A percentile compares a stretch with the other conserved stretches of the same genome.
These are phyloP conservation scores for Macrosiphum euphorbiae DNA, from an alignment of 2,888 invertebrate species.

Conservation along the genomic window DNA sequence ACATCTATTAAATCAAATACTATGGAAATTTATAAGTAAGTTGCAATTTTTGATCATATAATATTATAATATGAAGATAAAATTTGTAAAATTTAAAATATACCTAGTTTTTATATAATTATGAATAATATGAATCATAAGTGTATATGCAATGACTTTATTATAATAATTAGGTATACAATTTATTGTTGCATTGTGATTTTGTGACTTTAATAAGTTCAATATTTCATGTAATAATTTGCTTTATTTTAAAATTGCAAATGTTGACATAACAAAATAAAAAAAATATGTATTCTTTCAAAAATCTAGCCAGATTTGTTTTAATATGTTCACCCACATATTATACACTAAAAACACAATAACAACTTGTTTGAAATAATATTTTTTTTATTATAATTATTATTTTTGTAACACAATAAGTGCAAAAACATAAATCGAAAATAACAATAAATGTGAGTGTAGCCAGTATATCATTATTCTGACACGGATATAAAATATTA, in stretches of 20 bases:
- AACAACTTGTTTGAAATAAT: neutral
- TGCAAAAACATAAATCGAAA: neutral
- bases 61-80: too few relatives aligned
- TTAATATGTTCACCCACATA: neutral
- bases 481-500: slow-evolving; percentile 11
- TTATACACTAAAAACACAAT: neutral
- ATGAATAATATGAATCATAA: neutral
- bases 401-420: neutral
- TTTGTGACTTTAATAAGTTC: neutral
- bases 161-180: neutral
- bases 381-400: neutral
- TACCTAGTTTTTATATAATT: neutral
- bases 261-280: neutral
- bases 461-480: slow-evolving; percentile 8
- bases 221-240: neutral
- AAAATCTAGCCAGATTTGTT: neutral
- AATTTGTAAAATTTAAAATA: neutral
- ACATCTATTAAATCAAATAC: neutral
- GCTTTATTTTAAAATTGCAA: neutral
- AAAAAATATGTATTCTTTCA: neutral
- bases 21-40: neutral
- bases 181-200: neutral
- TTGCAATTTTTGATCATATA: neutral
- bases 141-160: neutral
- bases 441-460: slow-evolving; percentile 11